Evolutionary conservation across 2,113 vertebrate genomes (phyloP).

Genomic region (Saccopteryx leptura): DNA sequence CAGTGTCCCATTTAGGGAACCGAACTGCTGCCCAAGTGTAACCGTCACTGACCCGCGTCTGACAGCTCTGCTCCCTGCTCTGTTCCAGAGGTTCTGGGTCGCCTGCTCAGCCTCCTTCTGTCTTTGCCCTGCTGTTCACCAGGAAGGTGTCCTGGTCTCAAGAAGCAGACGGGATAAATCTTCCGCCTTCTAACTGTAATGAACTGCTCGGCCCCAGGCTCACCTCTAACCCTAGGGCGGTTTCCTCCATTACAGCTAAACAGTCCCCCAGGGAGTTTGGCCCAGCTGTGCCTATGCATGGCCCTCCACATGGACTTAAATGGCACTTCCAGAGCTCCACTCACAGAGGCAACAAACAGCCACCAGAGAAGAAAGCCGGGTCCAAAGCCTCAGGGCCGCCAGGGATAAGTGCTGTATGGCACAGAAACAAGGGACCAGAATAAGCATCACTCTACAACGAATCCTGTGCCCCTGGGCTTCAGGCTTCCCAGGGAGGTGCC

Average conservation of each 20-base stretch:
- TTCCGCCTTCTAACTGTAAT: constrained; percentile 61
- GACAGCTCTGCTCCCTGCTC: not conserved
- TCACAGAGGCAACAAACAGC: not conserved
- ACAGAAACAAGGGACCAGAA: not conserved
- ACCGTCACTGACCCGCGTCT: not conserved
- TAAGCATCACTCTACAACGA: not conserved
- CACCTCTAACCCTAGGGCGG: constrained; percentile 42
- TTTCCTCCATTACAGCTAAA: constrained; percentile 20
- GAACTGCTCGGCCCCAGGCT: not conserved
- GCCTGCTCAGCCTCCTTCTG: not conserved
- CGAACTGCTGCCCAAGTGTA: not conserved
- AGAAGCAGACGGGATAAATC: constrained; percentile 43
- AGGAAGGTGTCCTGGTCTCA: not conserved
- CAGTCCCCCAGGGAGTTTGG: not conserved
- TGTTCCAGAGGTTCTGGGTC: not conserved
- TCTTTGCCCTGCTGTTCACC: not conserved
- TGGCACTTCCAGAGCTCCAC: not conserved
- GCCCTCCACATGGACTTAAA: not conserved
- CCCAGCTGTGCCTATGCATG: not conserved
- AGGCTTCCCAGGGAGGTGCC: not conserved
- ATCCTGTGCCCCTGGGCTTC: not conserved
- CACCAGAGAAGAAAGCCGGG: constrained; percentile 6
- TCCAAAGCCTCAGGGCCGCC: not conserved
- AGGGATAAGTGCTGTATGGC: not conserved
- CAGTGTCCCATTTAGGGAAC: not conserved